Evolutionary conservation across 1,140 invertebrate genomes (phyloP).

Genomic region (Littorina saxatilis): DNA sequence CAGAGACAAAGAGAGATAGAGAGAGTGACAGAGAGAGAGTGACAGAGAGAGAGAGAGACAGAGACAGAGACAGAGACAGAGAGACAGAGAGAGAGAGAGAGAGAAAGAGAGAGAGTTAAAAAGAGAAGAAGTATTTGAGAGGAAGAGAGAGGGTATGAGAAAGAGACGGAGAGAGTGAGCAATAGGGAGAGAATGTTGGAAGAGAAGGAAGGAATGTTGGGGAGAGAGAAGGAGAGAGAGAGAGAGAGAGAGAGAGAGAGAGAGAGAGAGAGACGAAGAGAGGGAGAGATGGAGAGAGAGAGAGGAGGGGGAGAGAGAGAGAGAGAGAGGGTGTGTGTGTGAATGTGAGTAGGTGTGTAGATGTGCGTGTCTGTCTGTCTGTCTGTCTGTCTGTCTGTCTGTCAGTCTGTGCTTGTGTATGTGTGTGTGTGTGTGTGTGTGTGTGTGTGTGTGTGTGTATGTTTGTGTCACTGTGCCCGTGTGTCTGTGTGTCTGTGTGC

Average conservation of each 20-base stretch:
- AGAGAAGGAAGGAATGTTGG: not conserved
- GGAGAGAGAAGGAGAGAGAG: constrained; percentile 4
- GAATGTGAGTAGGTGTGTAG: no score
- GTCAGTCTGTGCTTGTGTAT: no score
- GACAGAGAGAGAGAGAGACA: not conserved
- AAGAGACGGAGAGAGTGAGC: not conserved
- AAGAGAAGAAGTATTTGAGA: no score
- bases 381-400: no score
- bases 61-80: not conserved
- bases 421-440: no score
- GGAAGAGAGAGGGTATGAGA: no score
- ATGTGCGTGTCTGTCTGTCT: no score
- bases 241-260: constrained; percentile 12
- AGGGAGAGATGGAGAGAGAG: not conserved
- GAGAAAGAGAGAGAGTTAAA: not conserved
- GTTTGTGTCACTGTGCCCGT: no score
- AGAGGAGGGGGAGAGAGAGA: no score
- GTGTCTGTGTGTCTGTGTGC: no score
- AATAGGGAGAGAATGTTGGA: not conserved
- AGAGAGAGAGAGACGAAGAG: not conserved
- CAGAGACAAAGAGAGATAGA: not conserved
- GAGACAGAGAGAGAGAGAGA: not conserved
- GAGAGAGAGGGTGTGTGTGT: no score
- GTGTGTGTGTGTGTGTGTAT: no score
- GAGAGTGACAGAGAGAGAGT: not conserved